Evolutionary conservation across 1,140 invertebrate genomes (phyloP).

Genomic region (Cotesia chilonis): DNA sequence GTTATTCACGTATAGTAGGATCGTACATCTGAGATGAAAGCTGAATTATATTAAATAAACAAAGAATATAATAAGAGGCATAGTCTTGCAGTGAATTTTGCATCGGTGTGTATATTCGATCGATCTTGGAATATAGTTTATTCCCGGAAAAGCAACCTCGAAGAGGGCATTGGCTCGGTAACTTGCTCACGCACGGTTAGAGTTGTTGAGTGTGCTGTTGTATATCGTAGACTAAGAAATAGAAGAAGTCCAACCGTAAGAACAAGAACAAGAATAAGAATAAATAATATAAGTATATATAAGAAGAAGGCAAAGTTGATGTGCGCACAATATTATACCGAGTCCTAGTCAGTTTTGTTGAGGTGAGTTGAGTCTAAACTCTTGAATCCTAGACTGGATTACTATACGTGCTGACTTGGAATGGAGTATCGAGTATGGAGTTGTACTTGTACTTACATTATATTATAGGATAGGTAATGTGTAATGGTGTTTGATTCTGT

Average conservation of each 20-base stretch:
- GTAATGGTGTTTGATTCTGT: too few relatives aligned
- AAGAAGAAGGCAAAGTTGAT: neutral
- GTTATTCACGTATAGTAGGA: conserved; percentile 8
- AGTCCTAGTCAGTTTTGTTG: too few relatives aligned
- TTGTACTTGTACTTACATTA: too few relatives aligned
- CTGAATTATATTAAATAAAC: conserved; percentile 25
- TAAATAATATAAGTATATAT: neutral
- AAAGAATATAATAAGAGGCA: conserved; percentile 14
- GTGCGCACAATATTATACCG: conserved; percentile 6
- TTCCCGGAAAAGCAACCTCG: conserved; percentile 32
- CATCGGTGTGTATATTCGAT: conserved; percentile 18
- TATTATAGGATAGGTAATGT: neutral
- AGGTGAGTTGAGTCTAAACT: too few relatives aligned
- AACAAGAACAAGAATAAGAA: conserved; percentile 19
- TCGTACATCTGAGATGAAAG: conserved; percentile 13
- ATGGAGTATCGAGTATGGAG: too few relatives aligned
- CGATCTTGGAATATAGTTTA: conserved; percentile 32
- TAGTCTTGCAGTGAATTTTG: neutral
- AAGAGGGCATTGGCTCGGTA: conserved; percentile 34
- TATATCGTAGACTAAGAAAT: too few relatives aligned
- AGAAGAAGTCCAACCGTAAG: neutral
- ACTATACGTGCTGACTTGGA: too few relatives aligned
- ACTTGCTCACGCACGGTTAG: conserved; percentile 34
- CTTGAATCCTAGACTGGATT: too few relatives aligned
- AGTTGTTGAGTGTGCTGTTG: neutral